Conservation (phyloP, 2,888 invertebrate species). For the Ctenicera cuprea region DNA sequence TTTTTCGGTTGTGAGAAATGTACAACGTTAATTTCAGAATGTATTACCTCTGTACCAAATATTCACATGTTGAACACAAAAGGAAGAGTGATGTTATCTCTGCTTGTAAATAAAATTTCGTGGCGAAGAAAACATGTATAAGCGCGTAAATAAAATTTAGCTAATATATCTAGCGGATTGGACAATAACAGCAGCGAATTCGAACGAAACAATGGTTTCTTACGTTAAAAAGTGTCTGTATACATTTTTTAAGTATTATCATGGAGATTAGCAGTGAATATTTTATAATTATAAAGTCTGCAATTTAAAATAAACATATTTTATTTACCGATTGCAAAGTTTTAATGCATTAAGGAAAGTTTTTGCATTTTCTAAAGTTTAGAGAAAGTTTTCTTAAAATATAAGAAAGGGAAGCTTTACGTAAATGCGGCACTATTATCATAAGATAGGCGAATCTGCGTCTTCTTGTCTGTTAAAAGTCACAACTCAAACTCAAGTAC, state of each 20-base stretch:
- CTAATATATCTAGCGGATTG: conserved; percentile 18
- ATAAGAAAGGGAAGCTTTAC: not conserved
- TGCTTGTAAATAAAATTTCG: conserved; percentile 13
- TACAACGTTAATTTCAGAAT: too few relatives aligned
- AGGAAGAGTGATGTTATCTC: not conserved
- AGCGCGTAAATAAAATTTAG: conserved; percentile 16
- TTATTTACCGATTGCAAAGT: too few relatives aligned
- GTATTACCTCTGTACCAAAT: too few relatives aligned
- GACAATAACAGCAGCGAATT: conserved; percentile 5
- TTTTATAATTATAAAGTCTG: too few relatives aligned
- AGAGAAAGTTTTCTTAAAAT: not conserved
- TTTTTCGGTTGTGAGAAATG: too few relatives aligned
- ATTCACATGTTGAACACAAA: not conserved
- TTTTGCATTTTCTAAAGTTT: not conserved
- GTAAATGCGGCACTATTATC: conserved; percentile 25
- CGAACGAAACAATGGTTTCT: conserved; percentile 19
- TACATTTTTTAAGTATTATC: too few relatives aligned
- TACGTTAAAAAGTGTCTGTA: too few relatives aligned
- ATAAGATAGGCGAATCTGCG: conserved; percentile 30
- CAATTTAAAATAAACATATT: too few relatives aligned
- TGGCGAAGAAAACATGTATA: conserved; percentile 4
- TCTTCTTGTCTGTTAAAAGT: conserved; percentile 25
- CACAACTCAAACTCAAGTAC: conserved; percentile 35
- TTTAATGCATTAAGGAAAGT: not conserved
- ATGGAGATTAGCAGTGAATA: too few relatives aligned